These are phyloP conservation scores for Lasioglossum villosulum DNA, from an alignment of 2,888 invertebrate species.

Conservation along the genomic window DNA sequence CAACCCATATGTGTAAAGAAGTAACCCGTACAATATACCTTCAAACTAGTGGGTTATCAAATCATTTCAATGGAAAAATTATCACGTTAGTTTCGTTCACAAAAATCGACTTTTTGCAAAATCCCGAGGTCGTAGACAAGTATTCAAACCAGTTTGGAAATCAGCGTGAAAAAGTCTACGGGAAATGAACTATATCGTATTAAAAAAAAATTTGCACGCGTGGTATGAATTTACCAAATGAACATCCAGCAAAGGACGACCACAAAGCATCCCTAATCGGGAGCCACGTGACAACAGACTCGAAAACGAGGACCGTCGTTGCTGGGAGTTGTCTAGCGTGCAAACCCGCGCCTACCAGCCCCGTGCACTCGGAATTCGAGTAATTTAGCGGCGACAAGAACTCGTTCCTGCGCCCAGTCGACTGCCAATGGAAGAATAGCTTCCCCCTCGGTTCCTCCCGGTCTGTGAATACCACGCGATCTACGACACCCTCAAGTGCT, in stretches of 20 bases:
- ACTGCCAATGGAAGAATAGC: slow-evolving; percentile 62
- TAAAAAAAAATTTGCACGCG: too few species aligned
- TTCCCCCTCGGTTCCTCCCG: slow-evolving; percentile 7
- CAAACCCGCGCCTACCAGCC: slow-evolving; percentile 33
- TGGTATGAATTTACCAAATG: neutral
- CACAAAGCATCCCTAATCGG: neutral
- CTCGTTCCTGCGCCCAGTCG: slow-evolving; percentile 60
- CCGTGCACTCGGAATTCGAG: slow-evolving; percentile 52
- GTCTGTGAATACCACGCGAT: slow-evolving; percentile 63
- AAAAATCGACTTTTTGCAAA: too few species aligned
- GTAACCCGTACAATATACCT: too few species aligned
- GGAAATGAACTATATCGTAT: too few species aligned
- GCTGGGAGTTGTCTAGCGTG: slow-evolving; percentile 46
- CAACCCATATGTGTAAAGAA: too few species aligned
- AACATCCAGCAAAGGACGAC: neutral
- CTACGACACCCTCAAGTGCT: slow-evolving; percentile 58
- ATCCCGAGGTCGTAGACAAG: too few species aligned
- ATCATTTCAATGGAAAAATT: too few species aligned
- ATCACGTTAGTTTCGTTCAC: too few species aligned
- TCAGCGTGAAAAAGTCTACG: too few species aligned
- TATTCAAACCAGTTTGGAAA: too few species aligned
- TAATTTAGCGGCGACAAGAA: slow-evolving; percentile 59
- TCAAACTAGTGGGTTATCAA: too few species aligned
- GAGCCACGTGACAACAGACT: slow-evolving; percentile 6
- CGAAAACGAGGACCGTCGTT: slow-evolving; percentile 41